Evolutionary conservation across 2,888 invertebrate genomes (phyloP).

Genomic region (Hydropsyche betteni): DNA sequence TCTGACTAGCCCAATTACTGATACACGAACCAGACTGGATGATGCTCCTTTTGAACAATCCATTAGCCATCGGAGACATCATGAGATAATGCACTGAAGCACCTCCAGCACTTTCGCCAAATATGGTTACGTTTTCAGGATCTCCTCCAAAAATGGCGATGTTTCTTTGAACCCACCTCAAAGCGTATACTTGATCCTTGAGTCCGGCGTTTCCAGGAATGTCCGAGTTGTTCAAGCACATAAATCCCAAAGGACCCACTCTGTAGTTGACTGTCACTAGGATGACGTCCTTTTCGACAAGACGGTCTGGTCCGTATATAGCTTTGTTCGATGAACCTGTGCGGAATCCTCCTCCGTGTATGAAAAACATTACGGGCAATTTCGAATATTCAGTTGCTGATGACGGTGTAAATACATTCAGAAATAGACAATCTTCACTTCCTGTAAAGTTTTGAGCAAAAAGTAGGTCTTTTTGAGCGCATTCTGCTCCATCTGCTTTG

Average conservation of each 20-base stretch:
- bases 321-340: constrained; percentile 42
- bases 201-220: constrained; percentile 48
- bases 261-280: constrained; percentile 47
- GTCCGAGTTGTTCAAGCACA: constrained; percentile 44
- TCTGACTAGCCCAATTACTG: constrained; percentile 40
- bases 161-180: constrained; percentile 47
- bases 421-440: constrained; percentile 46
- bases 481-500: constrained; percentile 32
- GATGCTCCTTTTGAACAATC: constrained; percentile 19
- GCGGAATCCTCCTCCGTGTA: constrained; percentile 48
- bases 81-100: constrained; percentile 42
- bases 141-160: constrained; percentile 47
- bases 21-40: constrained; percentile 22
- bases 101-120: constrained; percentile 49
- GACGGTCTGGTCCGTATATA: constrained; percentile 45
- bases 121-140: constrained; percentile 48
- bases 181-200: constrained; percentile 48
- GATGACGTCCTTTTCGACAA: constrained; percentile 44
- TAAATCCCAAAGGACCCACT: constrained; percentile 46
- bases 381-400: not conserved
- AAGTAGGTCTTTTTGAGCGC: constrained; percentile 38
- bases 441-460: constrained; percentile 21
- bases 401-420: constrained; percentile 46
- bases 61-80: constrained; percentile 38
- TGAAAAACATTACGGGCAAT: constrained; percentile 49